Evolutionary conservation across 2,797 vertebrate genomes (phyloP), one percentile per base, ranked within the genome.

Genomic region (Cynopterus sphinx): DNA sequence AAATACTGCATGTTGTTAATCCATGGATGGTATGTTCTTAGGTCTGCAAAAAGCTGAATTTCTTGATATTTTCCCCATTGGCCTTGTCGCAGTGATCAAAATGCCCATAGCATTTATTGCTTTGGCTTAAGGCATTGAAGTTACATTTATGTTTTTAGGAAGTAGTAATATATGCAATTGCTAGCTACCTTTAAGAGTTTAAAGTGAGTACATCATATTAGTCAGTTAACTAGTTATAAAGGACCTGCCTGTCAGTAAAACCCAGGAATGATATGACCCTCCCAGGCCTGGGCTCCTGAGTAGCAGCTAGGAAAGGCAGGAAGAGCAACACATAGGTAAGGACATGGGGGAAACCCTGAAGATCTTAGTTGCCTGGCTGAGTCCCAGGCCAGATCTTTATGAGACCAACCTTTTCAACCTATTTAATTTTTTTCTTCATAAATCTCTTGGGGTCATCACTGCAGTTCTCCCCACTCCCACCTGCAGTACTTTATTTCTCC

Each of bases 71-170:
- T 88, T 88, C 26, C 51, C 41, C 28, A 65, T 3, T 73, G 61
- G 67, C 61, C 24, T 87, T 87, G 33, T 28, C 28, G 41, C 9
- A 21, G 75, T 93, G 36, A 93, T 61, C 73, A 85, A 91, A 95
- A 90, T 92, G 43, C 3, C 59, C 26, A 87, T 19, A 63, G 51
- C 39, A n/a, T 21, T 82, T 57, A 90, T 13, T 59, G 46, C 74
- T 91, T 77, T 57, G 51, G 53, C 33, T 82, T 74, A 75, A 75
- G 36, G 31, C 68, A 78, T 28, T 70, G 51, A 68, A 17, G 22
- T 53, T 88, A 31, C 53, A 89, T 68, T 74, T 26, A 63, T 24
- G 59, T 91, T 83, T 95, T 33, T 82, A 82, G 63, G 31, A 93
- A 70, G 33, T 73, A 24, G 21, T 82, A 92, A 53, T 77, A 77